Base-by-base conservation (phyloP, 2,888 invertebrate genomes). In the Drosophila eohydei region DNA sequence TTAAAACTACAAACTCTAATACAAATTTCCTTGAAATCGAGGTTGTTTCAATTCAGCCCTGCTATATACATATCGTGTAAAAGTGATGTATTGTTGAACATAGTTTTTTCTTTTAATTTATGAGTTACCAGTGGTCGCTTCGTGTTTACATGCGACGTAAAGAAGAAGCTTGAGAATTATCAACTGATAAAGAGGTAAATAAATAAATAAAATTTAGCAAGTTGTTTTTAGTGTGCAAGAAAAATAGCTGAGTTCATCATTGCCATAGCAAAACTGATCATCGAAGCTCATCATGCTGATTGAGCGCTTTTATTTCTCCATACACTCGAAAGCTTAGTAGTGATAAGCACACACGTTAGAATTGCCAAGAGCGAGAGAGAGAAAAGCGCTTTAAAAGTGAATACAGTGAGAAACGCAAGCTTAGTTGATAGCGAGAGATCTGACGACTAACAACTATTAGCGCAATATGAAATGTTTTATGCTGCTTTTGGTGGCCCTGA, bases 391-490 rank as follows among this genome's bases (percentile, higher is more conserved):
- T 64, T 64, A 56, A 64, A 63, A 67, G 21, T 41, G 2, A 14
- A 0, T 12, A 1, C 4, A 12, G 2, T 8, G 8, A 6, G 4
- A 8, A 3, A 0, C 2, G 2, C 21, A 28, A 34, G 8, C 5
- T 69, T 44, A 71, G 61, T 80, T 26, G 14, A 12, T 26, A 4
- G 12, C 7, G 55, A 55, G 41, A 28, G 16, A 44, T 51, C 55
- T 9, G 16, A 14, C 34, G 36, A 44, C 28, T 9, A 21, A 36
- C 8, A 21, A 36, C 48, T 7, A 3, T 6, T 4, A 30, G 11
- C 14, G 16, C 32, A 72, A 8, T 0, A 88, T 88, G 89, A 67
- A 58, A 41, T 28, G 62, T 2, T 7, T 43, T 0, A 21, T n/a
- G 5, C 4, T 59, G 5, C 4, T 69, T 0, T 16, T 73, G 12